phyloP scores from a whole-genome alignment of 2,797 vertebrate species.

The Phataginus tricuspis region DNA sequence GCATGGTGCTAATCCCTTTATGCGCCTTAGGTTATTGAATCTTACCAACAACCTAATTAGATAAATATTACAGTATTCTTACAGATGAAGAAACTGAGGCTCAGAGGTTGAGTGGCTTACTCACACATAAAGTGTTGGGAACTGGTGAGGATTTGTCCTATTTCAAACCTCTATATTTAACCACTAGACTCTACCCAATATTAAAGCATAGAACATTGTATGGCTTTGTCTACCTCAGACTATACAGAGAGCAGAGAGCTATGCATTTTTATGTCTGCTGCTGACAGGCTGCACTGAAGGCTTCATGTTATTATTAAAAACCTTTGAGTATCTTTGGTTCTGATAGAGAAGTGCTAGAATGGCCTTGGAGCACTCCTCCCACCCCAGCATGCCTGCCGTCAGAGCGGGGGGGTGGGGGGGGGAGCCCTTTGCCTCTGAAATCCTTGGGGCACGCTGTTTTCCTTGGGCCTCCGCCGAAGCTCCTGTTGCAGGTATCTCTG shows the following conservation, averaged over 20 bases:
- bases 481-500: slow-evolving; percentile 12
- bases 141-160: background rate
- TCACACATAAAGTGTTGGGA: background rate
- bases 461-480: background rate
- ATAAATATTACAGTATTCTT: background rate
- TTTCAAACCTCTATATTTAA: background rate
- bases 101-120: background rate
- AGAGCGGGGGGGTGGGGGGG: background rate
- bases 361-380: too few species aligned
- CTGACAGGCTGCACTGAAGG: background rate
- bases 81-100: background rate
- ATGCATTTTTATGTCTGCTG: background rate
- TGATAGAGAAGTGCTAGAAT: background rate
- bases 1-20: background rate
- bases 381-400: background rate
- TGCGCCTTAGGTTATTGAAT: background rate
- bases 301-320: background rate
- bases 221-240: background rate
- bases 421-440: background rate
- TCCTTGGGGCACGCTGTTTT: background rate
- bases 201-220: background rate
- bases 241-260: background rate
- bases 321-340: background rate
- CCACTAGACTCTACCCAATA: background rate
- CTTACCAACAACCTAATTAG: background rate